Evolutionary conservation across 2,888 invertebrate genomes (phyloP).

Genomic region (Dioctria linearis): DNA sequence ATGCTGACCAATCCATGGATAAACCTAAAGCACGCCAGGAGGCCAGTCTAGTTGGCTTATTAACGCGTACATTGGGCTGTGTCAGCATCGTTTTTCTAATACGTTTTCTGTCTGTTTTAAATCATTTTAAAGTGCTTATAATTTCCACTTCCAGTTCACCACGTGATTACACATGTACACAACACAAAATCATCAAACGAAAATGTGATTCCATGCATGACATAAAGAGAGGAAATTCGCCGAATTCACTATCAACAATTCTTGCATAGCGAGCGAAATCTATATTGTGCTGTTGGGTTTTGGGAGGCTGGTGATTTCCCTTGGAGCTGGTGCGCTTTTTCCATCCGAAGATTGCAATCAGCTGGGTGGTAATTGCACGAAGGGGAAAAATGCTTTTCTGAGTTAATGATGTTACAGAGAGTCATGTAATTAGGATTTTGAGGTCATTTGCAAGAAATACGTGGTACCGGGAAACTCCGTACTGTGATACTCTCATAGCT

Average conservation of each 20-base stretch:
- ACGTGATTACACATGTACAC: no score
- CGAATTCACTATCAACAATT: conserved; percentile 12
- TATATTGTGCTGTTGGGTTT: neutral
- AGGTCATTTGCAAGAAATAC: conserved; percentile 36
- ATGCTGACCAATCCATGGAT: no score
- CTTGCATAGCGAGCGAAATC: no score
- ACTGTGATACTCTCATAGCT: no score
- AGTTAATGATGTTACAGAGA: conserved; percentile 35
- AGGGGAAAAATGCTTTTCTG: conserved; percentile 35
- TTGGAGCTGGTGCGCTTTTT: conserved; percentile 1
- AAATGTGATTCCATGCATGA: conserved; percentile 28
- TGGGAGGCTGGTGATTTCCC: conserved; percentile 5
- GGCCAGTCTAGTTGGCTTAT: neutral
- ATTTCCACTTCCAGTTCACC: neutral
- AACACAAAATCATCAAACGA: neutral
- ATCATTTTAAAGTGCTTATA: conserved; percentile 10
- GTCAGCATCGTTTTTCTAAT: neutral
- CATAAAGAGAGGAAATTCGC: conserved; percentile 16
- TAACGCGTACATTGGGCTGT: neutral
- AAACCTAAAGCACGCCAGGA: neutral
- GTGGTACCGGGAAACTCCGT: neutral
- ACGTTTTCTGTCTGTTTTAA: neutral
- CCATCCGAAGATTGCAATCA: conserved; percentile 29
- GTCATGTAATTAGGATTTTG: conserved; percentile 43
- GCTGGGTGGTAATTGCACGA: conserved; percentile 24